These are phyloP conservation scores for Agrilus biguttatus DNA, from an alignment of 2,888 invertebrate genomes.

Conservation along the genomic window DNA sequence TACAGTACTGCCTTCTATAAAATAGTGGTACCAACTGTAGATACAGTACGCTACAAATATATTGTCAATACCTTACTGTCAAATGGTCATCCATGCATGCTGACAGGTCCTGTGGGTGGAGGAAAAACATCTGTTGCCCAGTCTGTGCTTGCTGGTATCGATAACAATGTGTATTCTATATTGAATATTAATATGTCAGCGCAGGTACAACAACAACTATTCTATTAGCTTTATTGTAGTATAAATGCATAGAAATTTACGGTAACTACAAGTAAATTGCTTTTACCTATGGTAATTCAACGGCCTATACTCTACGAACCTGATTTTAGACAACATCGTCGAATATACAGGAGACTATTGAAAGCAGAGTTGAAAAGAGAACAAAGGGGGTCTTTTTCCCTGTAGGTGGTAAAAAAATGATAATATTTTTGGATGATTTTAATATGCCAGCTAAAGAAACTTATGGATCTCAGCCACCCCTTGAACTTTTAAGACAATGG, in stretches of 20 bases:
- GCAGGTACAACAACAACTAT: slow-evolving; percentile 32
- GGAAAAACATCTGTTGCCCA: slow-evolving; percentile 72
- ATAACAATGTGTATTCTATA: slow-evolving; percentile 42
- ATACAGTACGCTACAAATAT: slow-evolving; percentile 71
- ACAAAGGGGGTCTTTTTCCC: slow-evolving; percentile 76
- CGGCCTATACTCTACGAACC: not conserved
- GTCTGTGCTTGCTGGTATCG: slow-evolving; percentile 46
- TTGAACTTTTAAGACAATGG: slow-evolving; percentile 75
- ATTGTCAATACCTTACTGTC: slow-evolving; percentile 51
- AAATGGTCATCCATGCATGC: slow-evolving; percentile 53
- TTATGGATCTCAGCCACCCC: slow-evolving; percentile 79
- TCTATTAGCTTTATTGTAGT: too few species aligned
- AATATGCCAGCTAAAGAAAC: slow-evolving; percentile 85
- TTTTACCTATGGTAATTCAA: too few species aligned
- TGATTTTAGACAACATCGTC: slow-evolving; percentile 55
- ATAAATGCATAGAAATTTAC: too few species aligned
- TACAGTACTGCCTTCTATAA: slow-evolving; percentile 63
- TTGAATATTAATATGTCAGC: slow-evolving; percentile 80
- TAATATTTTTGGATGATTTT: slow-evolving; percentile 82
- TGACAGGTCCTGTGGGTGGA: slow-evolving; percentile 78
- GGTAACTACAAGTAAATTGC: too few species aligned
- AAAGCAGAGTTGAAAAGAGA: slow-evolving; percentile 74
- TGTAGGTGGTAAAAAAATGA: slow-evolving; percentile 66
- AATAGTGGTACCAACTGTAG: slow-evolving; percentile 76
- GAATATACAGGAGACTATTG: slow-evolving; percentile 73